phyloP scores from a whole-genome alignment of 2,113 vertebrate species.

The Tor tambroides region DNA sequence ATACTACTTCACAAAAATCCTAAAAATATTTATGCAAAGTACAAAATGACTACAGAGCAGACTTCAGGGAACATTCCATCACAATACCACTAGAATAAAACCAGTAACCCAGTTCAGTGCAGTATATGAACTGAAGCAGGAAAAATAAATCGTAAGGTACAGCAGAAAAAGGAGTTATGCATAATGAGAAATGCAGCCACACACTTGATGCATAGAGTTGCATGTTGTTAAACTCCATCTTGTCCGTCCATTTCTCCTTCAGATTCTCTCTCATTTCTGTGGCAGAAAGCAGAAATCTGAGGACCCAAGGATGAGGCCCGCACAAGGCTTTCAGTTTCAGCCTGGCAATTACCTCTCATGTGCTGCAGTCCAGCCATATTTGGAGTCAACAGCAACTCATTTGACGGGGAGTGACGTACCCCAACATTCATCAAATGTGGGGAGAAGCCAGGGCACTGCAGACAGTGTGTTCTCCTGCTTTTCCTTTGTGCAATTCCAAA shows the following conservation, averaged over 20 bases:
- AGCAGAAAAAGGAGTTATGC: not conserved
- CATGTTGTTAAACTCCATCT: slow-evolving; percentile 22
- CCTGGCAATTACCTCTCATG: slow-evolving; percentile 75
- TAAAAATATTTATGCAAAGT: not conserved
- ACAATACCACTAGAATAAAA: not conserved
- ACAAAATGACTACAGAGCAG: not conserved
- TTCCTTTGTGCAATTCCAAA: slow-evolving; percentile 77
- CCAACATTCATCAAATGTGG: slow-evolving; percentile 76
- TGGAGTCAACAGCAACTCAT: slow-evolving; percentile 70
- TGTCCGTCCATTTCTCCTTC: not conserved
- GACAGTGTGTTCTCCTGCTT: slow-evolving; percentile 77
- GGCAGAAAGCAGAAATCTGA: slow-evolving; percentile 66
- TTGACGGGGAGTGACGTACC: slow-evolving; percentile 71
- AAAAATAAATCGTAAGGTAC: not conserved
- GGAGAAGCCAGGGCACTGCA: slow-evolving; percentile 72
- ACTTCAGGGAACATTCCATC: not conserved
- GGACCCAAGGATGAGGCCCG: slow-evolving; percentile 62
- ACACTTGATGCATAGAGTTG: slow-evolving; percentile 22
- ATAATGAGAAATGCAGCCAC: slow-evolving; percentile 18
- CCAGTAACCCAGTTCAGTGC: not conserved
- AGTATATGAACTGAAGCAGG: not conserved
- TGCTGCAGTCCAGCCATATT: slow-evolving; percentile 71
- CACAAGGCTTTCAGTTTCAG: slow-evolving; percentile 71
- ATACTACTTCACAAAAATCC: not conserved
- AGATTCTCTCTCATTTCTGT: not conserved